Base-by-base conservation (phyloP, 2,888 invertebrate genomes). In the Polyommatus icarus region DNA sequence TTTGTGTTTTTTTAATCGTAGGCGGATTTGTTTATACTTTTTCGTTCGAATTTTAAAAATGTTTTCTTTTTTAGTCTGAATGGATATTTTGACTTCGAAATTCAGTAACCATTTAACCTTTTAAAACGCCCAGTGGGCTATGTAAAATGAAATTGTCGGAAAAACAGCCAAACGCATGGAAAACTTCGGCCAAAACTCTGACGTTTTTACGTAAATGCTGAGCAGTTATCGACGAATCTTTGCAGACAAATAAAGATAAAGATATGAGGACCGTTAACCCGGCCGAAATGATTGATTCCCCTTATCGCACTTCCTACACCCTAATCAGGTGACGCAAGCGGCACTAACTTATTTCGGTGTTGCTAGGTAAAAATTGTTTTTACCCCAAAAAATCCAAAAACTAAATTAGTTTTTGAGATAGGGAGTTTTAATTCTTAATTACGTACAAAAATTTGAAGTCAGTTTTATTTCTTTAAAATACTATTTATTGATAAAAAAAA, bases 1-100 rank as follows among this genome's bases (percentile, higher is more conserved):
- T 71, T 61, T 76, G n/a, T n/a, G 57, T 76, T 76, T 54, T 76
- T 76, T 73, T 86, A 89, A 89, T 90, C 67, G 67, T 59, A 24
- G 36, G 24, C 40, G 20, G 61, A 76, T 76, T 40, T 46, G 67
- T 67, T 75, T 75, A 24, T 50, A 12, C 18, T 75, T 75, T 75
- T 75, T 20, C 75, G 40, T 75, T 75, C 29, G 7, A 75, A 15
- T 15, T 67, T 67, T 67, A 67, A 15, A 59, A 59, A 8, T 59
- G 57, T 3, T 50, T 12, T 15, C 6, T 12, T 50, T 50, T 50
- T 40, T 40, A 40, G 1, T 46, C 12, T 46, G 12, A 46, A 46
- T 46, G 8, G 10, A 36, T 10, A 12, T 46, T 50, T 50, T 50
- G 50, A 50, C 50, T 50, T 50, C 15, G 15, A 15, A 40, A 40